phyloP scores from a whole-genome alignment of 2,113 vertebrate species.

The Tetrax tetrax region DNA sequence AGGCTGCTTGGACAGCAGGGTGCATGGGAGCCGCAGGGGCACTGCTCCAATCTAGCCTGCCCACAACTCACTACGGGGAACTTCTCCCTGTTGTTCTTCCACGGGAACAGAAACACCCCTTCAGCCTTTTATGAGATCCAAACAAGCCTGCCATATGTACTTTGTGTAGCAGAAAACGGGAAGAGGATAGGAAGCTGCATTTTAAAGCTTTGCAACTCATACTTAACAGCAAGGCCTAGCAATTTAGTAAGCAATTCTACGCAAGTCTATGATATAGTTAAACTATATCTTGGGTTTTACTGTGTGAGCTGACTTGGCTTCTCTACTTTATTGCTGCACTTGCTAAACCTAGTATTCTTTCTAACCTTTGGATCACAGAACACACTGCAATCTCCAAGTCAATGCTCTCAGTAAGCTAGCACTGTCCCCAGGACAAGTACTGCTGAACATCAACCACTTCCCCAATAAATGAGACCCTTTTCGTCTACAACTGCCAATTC shows the following conservation, averaged over 20 bases:
- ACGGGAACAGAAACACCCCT: neutral
- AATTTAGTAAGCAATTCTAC: neutral
- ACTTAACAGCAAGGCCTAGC: neutral
- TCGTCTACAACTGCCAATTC: neutral
- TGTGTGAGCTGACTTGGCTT: neutral
- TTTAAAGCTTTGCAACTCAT: neutral
- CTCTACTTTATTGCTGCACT: neutral
- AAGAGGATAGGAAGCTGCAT: neutral
- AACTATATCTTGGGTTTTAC: neutral
- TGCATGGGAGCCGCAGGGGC: neutral
- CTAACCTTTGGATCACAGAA: neutral
- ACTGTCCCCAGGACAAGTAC: neutral
- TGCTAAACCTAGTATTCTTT: neutral
- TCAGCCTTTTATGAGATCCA: neutral
- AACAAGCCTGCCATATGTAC: neutral
- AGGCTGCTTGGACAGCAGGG: neutral
- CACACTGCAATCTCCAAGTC: neutral
- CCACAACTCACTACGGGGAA: neutral
- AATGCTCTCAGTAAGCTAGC: neutral
- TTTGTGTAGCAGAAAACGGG: neutral
- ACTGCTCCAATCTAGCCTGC: neutral
- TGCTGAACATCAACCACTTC: neutral
- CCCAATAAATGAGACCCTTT: neutral
- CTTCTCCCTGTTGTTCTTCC: neutral
- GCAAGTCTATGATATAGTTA: neutral